Evolutionary conservation across 2,797 vertebrate genomes (phyloP).

Genomic region (Macropodus opercularis): DNA sequence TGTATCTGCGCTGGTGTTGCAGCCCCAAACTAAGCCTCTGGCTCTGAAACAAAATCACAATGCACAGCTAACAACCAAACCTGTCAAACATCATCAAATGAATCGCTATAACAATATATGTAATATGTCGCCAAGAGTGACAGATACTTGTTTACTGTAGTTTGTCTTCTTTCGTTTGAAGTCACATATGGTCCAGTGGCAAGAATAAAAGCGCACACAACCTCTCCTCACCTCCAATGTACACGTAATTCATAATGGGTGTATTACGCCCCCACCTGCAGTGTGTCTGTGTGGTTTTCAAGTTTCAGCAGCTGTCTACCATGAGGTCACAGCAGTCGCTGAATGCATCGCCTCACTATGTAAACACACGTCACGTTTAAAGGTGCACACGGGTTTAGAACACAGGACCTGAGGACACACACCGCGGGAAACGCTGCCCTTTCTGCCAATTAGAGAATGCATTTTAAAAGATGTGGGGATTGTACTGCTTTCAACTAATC

Average conservation of each 20-base stretch:
- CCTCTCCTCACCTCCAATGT: not conserved
- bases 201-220: conserved; percentile 30
- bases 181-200: conserved; percentile 26
- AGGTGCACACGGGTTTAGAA: conserved; percentile 32
- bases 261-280: conserved; percentile 13
- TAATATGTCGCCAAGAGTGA: not conserved
- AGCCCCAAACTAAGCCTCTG: not conserved
- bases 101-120: no score
- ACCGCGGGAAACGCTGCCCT: conserved; percentile 1
- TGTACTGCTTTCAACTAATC: not conserved
- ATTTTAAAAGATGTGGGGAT: not conserved
- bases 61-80: no score
- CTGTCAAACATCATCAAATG: not conserved
- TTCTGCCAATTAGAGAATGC: conserved; percentile 18
- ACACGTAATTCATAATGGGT: conserved; percentile 42
- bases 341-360: conserved; percentile 62
- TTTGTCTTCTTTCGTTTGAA: conserved; percentile 11
- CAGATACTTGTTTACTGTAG: not conserved
- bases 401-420: conserved; percentile 16
- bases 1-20: no score
- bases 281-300: not conserved
- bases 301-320: conserved; percentile 55
- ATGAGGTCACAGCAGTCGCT: conserved; percentile 63
- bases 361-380: conserved; percentile 56
- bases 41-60: not conserved